Percentiles rank a stretch among this genome's conserved stretches.
Conservation (phyloP, 1,140 invertebrate genomes). For the Ips nitidus region DNA sequence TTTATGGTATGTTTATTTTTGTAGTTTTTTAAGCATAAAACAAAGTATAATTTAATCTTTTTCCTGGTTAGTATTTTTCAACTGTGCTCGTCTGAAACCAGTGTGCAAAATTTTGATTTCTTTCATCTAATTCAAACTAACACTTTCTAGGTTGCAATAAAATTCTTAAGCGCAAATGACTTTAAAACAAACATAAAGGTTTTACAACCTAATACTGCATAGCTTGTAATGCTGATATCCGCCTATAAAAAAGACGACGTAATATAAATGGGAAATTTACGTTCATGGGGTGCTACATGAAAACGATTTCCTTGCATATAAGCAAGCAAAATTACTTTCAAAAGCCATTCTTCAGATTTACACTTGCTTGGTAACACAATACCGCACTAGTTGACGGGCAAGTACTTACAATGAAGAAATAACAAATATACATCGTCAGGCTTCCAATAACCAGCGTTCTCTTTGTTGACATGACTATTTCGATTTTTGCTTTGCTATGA, state of each 20-base stretch:
- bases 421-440: slow-evolving; percentile 17
- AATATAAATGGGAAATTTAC: not conserved
- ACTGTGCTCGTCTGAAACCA: not conserved
- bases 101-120: slow-evolving; percentile 9
- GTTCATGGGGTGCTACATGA: not conserved
- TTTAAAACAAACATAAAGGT: too few relatives aligned
- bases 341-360: too few relatives aligned
- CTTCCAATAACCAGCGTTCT: slow-evolving; percentile 9
- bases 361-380: too few relatives aligned
- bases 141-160: not conserved
- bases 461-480: slow-evolving; percentile 5
- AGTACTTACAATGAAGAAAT: slow-evolving; percentile 5
- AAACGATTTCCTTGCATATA: not conserved
- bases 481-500: slow-evolving; percentile 10
- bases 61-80: not conserved
- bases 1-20: not conserved
- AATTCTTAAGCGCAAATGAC: slow-evolving; percentile 1
- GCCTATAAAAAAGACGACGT: not conserved
- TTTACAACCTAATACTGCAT: not conserved
- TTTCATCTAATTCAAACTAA: slow-evolving; percentile 7
- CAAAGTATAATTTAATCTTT: not conserved
- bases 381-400: not conserved
- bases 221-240: not conserved
- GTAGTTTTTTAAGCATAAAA: not conserved
- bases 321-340: not conserved